These are phyloP conservation scores for Anaspis maculata DNA, from an alignment of 2,888 invertebrate species.

Conservation along the genomic window DNA sequence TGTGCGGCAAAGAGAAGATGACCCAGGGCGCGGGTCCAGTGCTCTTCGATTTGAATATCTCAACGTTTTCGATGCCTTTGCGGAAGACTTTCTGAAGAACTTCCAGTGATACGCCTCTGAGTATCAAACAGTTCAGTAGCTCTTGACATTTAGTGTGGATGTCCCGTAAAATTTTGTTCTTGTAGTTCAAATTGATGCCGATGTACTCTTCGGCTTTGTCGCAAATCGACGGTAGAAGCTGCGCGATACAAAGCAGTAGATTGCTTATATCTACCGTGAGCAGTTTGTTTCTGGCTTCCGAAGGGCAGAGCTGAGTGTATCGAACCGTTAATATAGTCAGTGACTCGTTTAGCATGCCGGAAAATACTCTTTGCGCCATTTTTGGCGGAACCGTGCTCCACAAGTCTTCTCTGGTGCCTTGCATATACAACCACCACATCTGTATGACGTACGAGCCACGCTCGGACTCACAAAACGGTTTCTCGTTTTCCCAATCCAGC, in stretches of 20 bases:
- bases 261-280: constrained; percentile 70
- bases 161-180: constrained; percentile 66
- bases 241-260: constrained; percentile 65
- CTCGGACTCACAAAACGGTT: constrained; percentile 62
- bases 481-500: constrained; percentile 60
- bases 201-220: constrained; percentile 53
- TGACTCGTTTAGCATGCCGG: constrained; percentile 80
- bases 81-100: constrained; percentile 64
- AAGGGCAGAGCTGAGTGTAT: constrained; percentile 65
- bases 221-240: constrained; percentile 63
- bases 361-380: constrained; percentile 77
- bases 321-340: constrained; percentile 70
- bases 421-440: constrained; percentile 86
- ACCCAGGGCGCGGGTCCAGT: constrained; percentile 61
- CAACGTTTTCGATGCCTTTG: constrained; percentile 49
- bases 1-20: constrained; percentile 56
- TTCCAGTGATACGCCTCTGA: constrained; percentile 68
- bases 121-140: constrained; percentile 62
- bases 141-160: constrained; percentile 78
- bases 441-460: constrained; percentile 74
- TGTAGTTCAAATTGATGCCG: constrained; percentile 50
- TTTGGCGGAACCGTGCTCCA: constrained; percentile 85
- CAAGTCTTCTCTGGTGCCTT: constrained; percentile 69
- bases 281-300: constrained; percentile 48
- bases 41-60: constrained; percentile 47